phyloP scores from a whole-genome alignment of 2,888 invertebrate species.

The Tetranychus piercei region DNA sequence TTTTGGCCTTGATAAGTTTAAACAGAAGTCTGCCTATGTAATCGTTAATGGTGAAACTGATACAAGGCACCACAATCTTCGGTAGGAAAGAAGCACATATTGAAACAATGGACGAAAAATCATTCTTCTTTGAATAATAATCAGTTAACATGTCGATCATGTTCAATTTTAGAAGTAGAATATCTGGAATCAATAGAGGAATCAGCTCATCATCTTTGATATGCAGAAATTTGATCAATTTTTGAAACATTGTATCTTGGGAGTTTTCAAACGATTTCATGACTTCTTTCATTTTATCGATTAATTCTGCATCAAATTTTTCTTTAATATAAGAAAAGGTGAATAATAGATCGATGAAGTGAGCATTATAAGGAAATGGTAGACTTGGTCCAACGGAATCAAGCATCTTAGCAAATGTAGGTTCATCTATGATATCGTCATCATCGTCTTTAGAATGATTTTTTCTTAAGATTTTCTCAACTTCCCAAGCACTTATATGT shows the following conservation, averaged over 20 bases:
- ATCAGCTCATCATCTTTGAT: background rate
- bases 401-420: background rate
- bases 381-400: background rate
- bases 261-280: background rate
- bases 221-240: background rate
- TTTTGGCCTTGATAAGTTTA: background rate
- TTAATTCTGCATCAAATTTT: background rate
- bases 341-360: background rate
- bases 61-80: background rate
- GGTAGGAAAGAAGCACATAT: background rate
- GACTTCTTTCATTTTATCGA: background rate
- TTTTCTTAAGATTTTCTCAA: constrained; percentile 7
- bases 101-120: background rate
- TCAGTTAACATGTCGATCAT: background rate
- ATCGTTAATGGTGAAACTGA: background rate
- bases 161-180: background rate
- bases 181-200: background rate
- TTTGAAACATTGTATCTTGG: background rate
- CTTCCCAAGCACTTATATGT: background rate
- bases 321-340: background rate
- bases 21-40: background rate
- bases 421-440: background rate
- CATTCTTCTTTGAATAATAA: background rate
- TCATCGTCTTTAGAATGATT: background rate
- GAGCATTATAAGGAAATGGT: background rate